Percentiles rank a stretch among this genome's conserved stretches.
Conservation (phyloP, 1,140 invertebrate genomes). For the Dinoponera quadriceps region DNA sequence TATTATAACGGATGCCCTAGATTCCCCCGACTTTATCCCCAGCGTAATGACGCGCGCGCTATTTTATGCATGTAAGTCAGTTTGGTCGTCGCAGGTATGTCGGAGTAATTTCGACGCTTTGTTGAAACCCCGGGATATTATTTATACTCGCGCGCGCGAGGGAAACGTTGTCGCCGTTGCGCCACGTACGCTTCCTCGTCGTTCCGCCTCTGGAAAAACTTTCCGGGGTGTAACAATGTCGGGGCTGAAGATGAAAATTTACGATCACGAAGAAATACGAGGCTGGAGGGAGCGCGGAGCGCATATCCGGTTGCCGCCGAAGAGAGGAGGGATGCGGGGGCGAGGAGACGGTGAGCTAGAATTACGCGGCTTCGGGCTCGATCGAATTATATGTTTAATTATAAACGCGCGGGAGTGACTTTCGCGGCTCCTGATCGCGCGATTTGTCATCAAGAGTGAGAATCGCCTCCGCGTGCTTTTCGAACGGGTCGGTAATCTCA, state of each 20-base stretch:
- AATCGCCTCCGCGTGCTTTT: neutral
- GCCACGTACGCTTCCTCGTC: neutral
- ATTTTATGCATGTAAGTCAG: neutral
- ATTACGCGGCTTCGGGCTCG: neutral
- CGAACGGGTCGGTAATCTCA: too few species aligned
- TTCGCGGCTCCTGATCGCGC: too few species aligned
- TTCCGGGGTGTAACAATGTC: neutral
- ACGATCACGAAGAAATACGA: conserved; percentile 32
- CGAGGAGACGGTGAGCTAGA: neutral
- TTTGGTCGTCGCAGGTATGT: neutral
- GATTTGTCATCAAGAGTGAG: too few species aligned
- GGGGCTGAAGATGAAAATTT: conserved; percentile 27
- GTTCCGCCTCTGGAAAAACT: conserved; percentile 5
- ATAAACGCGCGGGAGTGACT: neutral
- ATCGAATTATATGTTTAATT: neutral
- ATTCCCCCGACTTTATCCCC: too few species aligned
- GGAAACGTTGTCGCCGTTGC: neutral
- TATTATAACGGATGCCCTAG: too few species aligned
- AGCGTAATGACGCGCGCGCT: neutral
- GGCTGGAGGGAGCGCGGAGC: neutral
- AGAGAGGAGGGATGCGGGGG: neutral
- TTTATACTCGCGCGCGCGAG: neutral
- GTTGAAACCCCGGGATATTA: neutral
- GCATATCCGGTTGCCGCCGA: neutral
- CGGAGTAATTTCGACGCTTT: conserved; percentile 8